Evolutionary conservation across 2,113 vertebrate species (phyloP), one percentile per base, ranked within the genome.

Genomic region (Pandion haliaetus): DNA sequence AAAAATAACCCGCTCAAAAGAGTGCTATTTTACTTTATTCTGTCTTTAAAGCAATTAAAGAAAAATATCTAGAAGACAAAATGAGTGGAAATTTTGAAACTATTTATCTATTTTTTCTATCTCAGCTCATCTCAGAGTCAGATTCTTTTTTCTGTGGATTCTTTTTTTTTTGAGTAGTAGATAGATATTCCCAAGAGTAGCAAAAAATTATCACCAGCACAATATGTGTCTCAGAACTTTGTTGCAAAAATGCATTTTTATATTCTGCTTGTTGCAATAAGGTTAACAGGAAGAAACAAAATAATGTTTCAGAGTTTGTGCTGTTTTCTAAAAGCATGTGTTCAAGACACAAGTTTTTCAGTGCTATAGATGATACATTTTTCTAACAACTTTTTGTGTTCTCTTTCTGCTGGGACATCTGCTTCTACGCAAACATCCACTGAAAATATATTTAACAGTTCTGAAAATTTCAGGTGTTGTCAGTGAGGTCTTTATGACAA

Each of bases 391-490:
- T 73, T 92, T 94, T 63, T 78, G 6, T 82, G 21, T 49, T 13
- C 42, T 93, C 18, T 49, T 76, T 45, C 28, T 74, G 73, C 42
- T 91, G 72, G 69, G 40, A 82, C 57, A 38, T 71, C 45, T 54
- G 20, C 9, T 65, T 86, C 49, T 65, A 3, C 81, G 23, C n/a
- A 80, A 57, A 73, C n/a, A 54, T 50, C 44, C 29, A 34, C 57
- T 49, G 36, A 76, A 93, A 90, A 86, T 77, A 25, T 21, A 80
- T 84, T 71, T 95, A 91, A 31, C 38, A 86, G 36, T 88, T 94
- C 40, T 82, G 88, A 93, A 95, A 94, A 85, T 80, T 88, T 76
- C 91, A 67, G 50, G 63, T 91, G 24, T 89, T 95, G 61, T 95
- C 74, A 90, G 14, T 5, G 4, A 49, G 74, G 77, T 84, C 92